Evolutionary conservation across 2,888 invertebrate genomes (phyloP), one percentile per base, ranked within the genome.

Genomic region (Drosophila emarginata): DNA sequence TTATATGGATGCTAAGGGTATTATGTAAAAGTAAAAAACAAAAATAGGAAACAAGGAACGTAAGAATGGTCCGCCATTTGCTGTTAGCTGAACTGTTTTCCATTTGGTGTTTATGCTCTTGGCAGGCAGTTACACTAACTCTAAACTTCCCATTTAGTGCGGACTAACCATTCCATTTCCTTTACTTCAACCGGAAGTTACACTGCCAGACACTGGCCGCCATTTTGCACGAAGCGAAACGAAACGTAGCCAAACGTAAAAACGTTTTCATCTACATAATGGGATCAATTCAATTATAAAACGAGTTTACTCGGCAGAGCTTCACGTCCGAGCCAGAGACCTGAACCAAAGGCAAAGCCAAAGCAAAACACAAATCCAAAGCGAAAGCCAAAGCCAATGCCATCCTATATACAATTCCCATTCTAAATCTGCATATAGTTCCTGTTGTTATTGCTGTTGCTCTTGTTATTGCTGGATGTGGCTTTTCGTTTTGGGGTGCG

Each of bases 211-310:
- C 70, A 59, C 59, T 71, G 73, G 72, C 72, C 72, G 77, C 81
- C 84, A 75, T 78, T 81, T 81, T 80, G 77, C 57, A 61, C 67
- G 54, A 50, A 59, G 62, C 64, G 61, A 67, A 67, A 75, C 69
- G 68, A 54, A 77, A 74, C 76, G 79, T 75, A 45, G 45, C 45
- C 45, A 45, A 78, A 85, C 73, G 82, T 76, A 74, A 80, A 84
- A 83, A 73, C 78, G 78, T 78, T 79, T 84, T 77, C 81, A 87
- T 86, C 78, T 81, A 79, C 78, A 79, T 84, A 85, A 85, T 86
- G 78, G 80, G 77, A 79, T 86, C 86, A 84, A 84, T 86, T 84
- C 86, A 84, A 84, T 84, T 84, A 86, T 84, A 84, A 84, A 83
- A 74, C 79, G 67, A 78, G 80, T 79, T 82, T 77, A 67, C 73